Evolutionary conservation across 2,797 vertebrate genomes (phyloP), one percentile per base, ranked within the genome.

Genomic region (Hypotaenidia okinawae): DNA sequence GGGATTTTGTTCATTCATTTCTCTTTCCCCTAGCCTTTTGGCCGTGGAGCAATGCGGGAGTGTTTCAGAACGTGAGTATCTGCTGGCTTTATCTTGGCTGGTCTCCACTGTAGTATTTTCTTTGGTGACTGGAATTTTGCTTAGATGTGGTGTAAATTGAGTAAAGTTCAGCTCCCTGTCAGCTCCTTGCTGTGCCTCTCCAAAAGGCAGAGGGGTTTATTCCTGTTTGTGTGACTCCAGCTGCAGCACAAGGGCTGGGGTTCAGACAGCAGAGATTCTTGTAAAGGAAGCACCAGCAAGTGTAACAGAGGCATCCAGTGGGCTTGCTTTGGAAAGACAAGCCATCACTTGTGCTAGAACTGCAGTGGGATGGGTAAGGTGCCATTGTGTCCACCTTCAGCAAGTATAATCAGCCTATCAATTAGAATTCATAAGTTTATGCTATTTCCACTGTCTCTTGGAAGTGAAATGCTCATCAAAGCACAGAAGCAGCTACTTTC

Each of bases 41-140:
- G 99, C 84, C 99, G 97, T 84, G 99, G 99, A 64, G 99, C 99
- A 39, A 99, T 99, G 99, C 98, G 99, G 55, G 99, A 99, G 95
- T 99, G 99, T 97, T 99, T 98, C 97, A 98, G 99, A 98, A 98
- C 99, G 99, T 99, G 98, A 99, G 99, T 98, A 81, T 74, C 41
- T 45, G 57, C 18, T 39, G 35, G 5, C 39, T 95, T 58, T 55
- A 70, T 35, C 58, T 80, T 68, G 28, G 10, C 22, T 81, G 35
- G n/a, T 15, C 6, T 91, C 32, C 27, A 6, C 33, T 37, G 66
- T n/a, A 54, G 4, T 43, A 25, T 72, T 70, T 55, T 76, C 39
- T 89, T 68, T 75, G 43, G 8, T 78, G 49, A 59, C 55, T 86
- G 57, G 21, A 84, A 69, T 79, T 66, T 62, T 35, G 30, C 7